Base-by-base conservation (phyloP, 2,113 vertebrate species). In the Cathartes aura region DNA sequence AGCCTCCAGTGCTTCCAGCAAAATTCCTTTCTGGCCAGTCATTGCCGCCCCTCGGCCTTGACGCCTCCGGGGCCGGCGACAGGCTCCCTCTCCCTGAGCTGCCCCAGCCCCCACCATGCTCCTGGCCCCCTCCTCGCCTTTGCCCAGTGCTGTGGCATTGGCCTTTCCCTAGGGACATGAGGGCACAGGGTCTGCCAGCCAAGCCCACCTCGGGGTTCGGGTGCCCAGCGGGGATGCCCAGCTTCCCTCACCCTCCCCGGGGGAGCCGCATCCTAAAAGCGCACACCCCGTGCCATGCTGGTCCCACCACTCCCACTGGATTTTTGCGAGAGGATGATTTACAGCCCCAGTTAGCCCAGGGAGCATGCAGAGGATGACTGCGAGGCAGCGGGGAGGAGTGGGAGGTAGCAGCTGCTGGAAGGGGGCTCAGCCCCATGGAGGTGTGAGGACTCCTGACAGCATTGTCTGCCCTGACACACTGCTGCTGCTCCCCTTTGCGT, bases 21-120 rank as follows among this genome's bases (percentile, higher is more conserved):
- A 11, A 96, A 97, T 90, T 94, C 95, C 85, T 96, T 94, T 91
- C 97, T 58, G 85, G 36, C 29, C 88, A 55, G 36, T 96, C 97
- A 93, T 43, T 66, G 89, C 72, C 15, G 3, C 63, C 68, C 75
- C 75, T 90, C 9, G 0, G 73, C 93, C 89, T 20, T 5, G 32
- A 85, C 8, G 40, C 64, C 88, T 94, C 32, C 19, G 2, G 53
- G 55, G 53, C 89, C 15, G 5, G 24, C 1, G 9, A 81, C 5
- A 43, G 90, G 90, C 86, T 97, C 96, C 94, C 94, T 81, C 86
- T 95, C 96, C 94, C 96, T 76, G 45, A 96, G 82, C 88, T 3
- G 1, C 55, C 19, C 17, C 7, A 6, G 73, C 21, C 78, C 55
- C 36, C 1, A 0, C 84, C 10, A 6, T 0, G 0, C 53, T 91